Base-by-base conservation (phyloP, 2,888 invertebrate species). In the Ophion ventricosus region DNA sequence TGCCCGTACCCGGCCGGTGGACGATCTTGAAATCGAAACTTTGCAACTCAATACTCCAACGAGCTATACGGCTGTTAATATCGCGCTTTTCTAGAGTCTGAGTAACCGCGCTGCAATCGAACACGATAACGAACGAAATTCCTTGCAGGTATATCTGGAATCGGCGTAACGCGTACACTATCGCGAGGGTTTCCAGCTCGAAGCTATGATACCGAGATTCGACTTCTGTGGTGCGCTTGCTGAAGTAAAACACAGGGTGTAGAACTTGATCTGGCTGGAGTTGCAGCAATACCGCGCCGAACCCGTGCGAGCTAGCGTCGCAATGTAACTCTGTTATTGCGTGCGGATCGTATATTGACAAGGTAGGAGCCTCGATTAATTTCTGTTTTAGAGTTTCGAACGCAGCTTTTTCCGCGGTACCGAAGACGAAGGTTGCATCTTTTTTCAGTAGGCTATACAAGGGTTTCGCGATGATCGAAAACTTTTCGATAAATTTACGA, bases 271-370 rank as follows among this genome's bases (percentile, higher is more conserved):
- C 87, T 1, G 64, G 11, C 61, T 91, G 88, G 73, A 79, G 86
- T 82, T 92, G 93, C 69, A 92, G n/a, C n/a, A 92, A 81, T 17
- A 92, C 89, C 0, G 89, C 88, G 0, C 91, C 92, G 79, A 63
- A 63, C 3, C 63, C 63, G 35, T 63, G 63, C 4, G 63, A 35
- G 63, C 63, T 67, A 8, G 67, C 49, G 25, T 49, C 67, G 11
- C 67, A 67, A 14, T 43, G 67, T 8, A 67, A 49, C 69, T 77
- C 69, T 3, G 75, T 83, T 2, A 20, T 54, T 11, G 40, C 43
- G 7, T 23, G 35, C 25, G 75, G 74, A 23, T 77, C 56, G 17
- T 84, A 82, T 29, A 84, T 80, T 17, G 77, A 57, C 26, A 85
- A 81, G 20, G 81, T 70, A 0, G 85, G 81, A 35, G 74, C 66